Evolutionary conservation across 2,797 vertebrate genomes (phyloP), one percentile per base, ranked within the genome.

Genomic region (Moxostoma hubbsi): DNA sequence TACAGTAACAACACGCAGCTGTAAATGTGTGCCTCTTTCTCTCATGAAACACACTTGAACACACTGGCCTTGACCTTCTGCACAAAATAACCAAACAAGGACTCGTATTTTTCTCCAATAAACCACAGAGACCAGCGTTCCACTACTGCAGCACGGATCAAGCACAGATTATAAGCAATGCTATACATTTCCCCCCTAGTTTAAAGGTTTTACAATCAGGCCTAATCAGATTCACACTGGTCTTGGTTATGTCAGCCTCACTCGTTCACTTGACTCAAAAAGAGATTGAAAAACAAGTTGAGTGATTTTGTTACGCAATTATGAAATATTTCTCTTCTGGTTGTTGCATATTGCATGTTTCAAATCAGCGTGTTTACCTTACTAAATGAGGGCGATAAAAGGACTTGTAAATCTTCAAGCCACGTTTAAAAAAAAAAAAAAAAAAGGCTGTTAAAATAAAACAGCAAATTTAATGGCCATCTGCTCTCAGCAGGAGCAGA

Each of bases 381-480:
- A 53, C 82, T 90, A 88, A 91, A 92, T 81, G 82, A 86, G 64
- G 81, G 85, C 85, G 90, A 92, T 94, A 93, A 93, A 93, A 88
- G 77, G 10, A 65, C 75, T 64, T 77, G 75, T 86, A 88, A 90
- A 91, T 90, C 91, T 92, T 91, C 84, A 88, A 88, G 87, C 85
- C 87, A 89, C 85, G 82, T 91, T 53, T 90, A 92, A 85, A 75
- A 76, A 51, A 78, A 76, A 59, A 63, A 57, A 82, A 24, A 59
- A 62, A 57, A 84, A 79, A 82, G 82, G 80, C 85, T 88, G 89
- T 93, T 91, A 93, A 78, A 92, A 91, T 90, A 90, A 93, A 92
- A 59, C 86, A 86, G 82, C 81, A 88, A 75, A 93, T 93, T 93
- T 93, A 93, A 93, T 91, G 89, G 87, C 92, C 93, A 93, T 93